phyloP scores from a whole-genome alignment of 2,888 invertebrate genomes.

The Spodoptera picta region DNA sequence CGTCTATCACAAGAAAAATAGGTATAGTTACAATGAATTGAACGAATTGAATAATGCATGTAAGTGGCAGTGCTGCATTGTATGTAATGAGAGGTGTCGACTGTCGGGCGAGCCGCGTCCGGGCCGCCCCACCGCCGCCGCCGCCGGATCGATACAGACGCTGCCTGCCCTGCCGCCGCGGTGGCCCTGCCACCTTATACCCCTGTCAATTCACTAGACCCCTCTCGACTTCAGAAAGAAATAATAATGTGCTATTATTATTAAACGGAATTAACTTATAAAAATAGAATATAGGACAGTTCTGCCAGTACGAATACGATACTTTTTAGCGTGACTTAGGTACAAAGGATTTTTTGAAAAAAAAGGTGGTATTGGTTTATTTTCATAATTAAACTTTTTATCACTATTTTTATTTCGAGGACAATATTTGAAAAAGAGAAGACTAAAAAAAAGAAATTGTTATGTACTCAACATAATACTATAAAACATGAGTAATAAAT shows the following conservation, averaged over 20 bases:
- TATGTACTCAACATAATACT: no score
- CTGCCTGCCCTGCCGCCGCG: slow-evolving; percentile 63
- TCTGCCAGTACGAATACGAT: no score
- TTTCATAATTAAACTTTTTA: no score
- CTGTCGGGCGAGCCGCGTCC: slow-evolving; percentile 60
- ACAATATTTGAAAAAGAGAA: no score
- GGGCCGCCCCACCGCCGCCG: slow-evolving; percentile 56
- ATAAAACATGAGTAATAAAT: no score
- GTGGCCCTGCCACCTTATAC: slow-evolving; percentile 69
- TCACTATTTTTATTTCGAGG: no score
- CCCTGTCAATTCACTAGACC: slow-evolving; percentile 69
- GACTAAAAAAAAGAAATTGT: no score
- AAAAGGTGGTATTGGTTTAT: no score
- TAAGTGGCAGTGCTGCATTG: slow-evolving; percentile 57
- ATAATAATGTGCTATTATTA: slow-evolving; percentile 18
- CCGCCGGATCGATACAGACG: slow-evolving; percentile 68
- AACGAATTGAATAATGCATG: slow-evolving; percentile 27
- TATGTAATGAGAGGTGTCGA: slow-evolving; percentile 67
- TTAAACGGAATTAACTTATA: no score
- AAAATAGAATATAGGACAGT: no score
- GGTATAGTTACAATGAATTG: slow-evolving; percentile 22
- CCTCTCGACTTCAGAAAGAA: slow-evolving; percentile 59
- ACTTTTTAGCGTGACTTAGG: no score
- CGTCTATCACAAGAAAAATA: slow-evolving; percentile 10
- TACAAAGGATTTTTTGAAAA: no score